Evolutionary conservation across 2,797 vertebrate genomes (phyloP), one percentile per base, ranked within the genome.

Genomic region (Sphaeramia orbicularis): DNA sequence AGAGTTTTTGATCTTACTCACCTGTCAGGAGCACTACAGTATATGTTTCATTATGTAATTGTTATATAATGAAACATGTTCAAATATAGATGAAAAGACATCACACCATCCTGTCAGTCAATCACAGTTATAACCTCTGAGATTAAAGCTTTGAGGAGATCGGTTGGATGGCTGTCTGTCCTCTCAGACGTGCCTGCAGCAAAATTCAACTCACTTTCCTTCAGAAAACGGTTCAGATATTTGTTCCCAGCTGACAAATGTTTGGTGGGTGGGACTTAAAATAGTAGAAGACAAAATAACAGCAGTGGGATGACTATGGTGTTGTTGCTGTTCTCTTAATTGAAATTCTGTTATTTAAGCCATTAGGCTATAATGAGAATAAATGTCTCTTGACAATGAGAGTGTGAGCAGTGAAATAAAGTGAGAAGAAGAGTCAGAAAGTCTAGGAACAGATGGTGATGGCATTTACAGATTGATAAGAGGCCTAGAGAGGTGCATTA

Each of bases 391-490:
- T 65, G 65, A 78, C 72, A 78, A 76, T 53, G 65, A 30, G 44
- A 45, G 52, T 78, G 48, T 15, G 30, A 53, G 37, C 38, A 45
- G 76, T 74, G 40, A 78, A 80, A 81, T 70, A 71, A 63, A 63
- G 48, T 58, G 66, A 62, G 41, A 51, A 78, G 37, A 65, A 74
- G 58, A 65, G 71, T 59, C 81, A 81, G 40, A 62, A 54, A 67
- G 66, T 71, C 59, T 65, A 58, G 27, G 71, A 86, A 76, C 84
- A 88, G 84, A 86, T 87, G 84, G 69, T 51, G 50, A 56, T 42
- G 41, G 63, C 38, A 84, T 72, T 74, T 86, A 80, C 45, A 58
- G 72, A 86, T 66, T 81, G 84, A 86, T 83, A 76, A 76, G 81
- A 74, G 52, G 67, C 63, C 85, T 81, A 41, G 52, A 77, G 71